Evolutionary conservation across 2,113 vertebrate genomes (phyloP).

Genomic region (Muscicapa adusta): DNA sequence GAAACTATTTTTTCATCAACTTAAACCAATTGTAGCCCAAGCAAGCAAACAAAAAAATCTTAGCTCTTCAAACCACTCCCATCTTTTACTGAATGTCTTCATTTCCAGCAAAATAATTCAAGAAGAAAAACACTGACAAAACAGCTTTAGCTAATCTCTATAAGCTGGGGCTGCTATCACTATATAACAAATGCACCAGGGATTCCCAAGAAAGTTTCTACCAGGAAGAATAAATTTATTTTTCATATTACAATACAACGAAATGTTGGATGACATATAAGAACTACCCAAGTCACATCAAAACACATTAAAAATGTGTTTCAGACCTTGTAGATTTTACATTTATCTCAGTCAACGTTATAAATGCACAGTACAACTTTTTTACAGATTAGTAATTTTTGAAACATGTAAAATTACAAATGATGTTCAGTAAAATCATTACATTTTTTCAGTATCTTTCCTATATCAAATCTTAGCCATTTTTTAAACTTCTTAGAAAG

Average conservation of each 20-base stretch:
- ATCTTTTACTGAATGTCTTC: not conserved
- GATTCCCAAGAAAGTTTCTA: not conserved
- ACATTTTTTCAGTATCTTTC: not conserved
- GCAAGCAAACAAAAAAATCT: not conserved
- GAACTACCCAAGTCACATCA: not conserved
- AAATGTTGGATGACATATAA: not conserved
- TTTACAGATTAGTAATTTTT: not conserved
- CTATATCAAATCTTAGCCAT: not conserved
- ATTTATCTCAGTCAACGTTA: not conserved
- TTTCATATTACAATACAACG: not conserved
- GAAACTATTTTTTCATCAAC: not conserved
- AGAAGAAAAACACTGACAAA: not conserved
- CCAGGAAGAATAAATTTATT: not conserved
- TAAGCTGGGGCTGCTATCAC: not conserved
- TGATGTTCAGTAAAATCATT: not conserved
- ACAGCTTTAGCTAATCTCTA: not conserved
- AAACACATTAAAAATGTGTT: not conserved
- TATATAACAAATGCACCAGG: rapidly evolving
- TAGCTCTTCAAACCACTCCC: not conserved
- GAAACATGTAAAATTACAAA: not conserved
- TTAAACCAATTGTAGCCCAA: not conserved
- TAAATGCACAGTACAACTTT: not conserved
- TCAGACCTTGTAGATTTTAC: not conserved
- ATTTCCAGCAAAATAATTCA: not conserved
- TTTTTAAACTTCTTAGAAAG: not conserved